Conservation (phyloP, 2,888 invertebrate species). For the Lycia hirtaria region DNA sequence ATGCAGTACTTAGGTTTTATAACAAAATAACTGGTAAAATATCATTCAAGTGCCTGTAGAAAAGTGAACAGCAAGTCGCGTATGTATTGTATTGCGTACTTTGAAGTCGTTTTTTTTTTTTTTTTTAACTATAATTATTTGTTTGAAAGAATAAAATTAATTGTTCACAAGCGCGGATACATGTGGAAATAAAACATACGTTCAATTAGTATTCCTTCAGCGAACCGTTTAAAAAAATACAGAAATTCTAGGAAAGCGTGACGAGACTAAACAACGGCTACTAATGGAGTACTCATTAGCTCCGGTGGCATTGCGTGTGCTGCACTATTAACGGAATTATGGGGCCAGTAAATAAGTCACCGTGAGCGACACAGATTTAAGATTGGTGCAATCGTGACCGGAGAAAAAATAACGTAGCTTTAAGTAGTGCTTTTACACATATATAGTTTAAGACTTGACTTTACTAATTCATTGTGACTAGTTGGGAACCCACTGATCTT, state of each 20-base stretch:
- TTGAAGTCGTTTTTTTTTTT: no score
- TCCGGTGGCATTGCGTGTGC: slow-evolving; percentile 36
- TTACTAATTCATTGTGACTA: no score
- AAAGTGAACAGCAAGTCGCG: no score
- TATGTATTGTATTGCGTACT: no score
- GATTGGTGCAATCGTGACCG: slow-evolving; percentile 33
- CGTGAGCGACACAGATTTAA: slow-evolving; percentile 30
- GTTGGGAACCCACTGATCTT: no score
- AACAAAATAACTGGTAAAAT: no score
- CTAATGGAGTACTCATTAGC: slow-evolving; percentile 43
- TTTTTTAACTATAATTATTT: no score
- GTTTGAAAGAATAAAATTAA: no score
- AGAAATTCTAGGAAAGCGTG: slow-evolving; percentile 35
- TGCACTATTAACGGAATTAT: slow-evolving; percentile 40
- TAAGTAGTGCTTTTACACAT: slow-evolving; percentile 4
- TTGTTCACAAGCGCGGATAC: no score
- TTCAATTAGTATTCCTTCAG: slow-evolving; percentile 8
- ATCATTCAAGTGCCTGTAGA: no score
- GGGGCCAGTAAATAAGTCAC: slow-evolving; percentile 39
- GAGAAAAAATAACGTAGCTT: slow-evolving; percentile 29
- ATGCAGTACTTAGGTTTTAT: no score
- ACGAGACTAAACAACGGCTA: slow-evolving; percentile 38
- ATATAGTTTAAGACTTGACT: background rate
- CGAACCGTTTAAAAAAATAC: slow-evolving; percentile 22
- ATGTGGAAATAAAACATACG: slow-evolving; percentile 4